Base-by-base conservation (phyloP, 2,113 vertebrate genomes). In the Pygoscelis adeliae region DNA sequence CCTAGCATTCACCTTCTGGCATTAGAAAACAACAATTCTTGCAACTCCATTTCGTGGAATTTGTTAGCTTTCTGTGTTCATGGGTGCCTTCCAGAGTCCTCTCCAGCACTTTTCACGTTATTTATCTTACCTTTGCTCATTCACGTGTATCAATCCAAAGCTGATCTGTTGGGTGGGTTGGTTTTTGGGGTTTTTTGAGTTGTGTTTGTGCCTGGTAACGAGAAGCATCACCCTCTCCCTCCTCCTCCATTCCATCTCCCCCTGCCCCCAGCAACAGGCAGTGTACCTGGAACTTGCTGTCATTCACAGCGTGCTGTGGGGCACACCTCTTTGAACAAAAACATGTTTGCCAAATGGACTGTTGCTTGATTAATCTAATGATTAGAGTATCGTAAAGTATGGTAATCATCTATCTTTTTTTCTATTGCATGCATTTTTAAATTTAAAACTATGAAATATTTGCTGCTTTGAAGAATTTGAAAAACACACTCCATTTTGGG, bases 121-220 rank as follows among this genome's bases (percentile, higher is more conserved):
- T 55, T 83, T 76, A 42, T 80, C 40, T 76, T 36, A 18, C 30
- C 5, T 70, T 77, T 78, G 61, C 40, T 66, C 11, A 22, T 58
- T 76, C 9, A 15, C 1, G 0, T 70, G 12, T 79, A 34, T 79
- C 7, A 70, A 3, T 50, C 0, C 0, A 78, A 92, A 85, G 21
- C 22, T 40, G 13, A 65, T 63, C 27, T 89, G 0, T 12, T 69
- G 47, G 12, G 5, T n/a, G 15, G 14, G 42, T 42, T 42, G 42
- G 42, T 14, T 42, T 42, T 15, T 6, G n/a, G 55, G 32, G 0
- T 2, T 38, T 36, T 47, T 61, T 11, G 9, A 58, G 22, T 16
- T 49, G 4, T 78, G 9, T 77, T 83, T 62, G 9, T 22, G 25
- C 36, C n/a, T 76, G 25, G 10, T 81, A 26, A 59, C 25, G 67